Evolutionary conservation across 2,797 vertebrate species (phyloP), one percentile per base, ranked within the genome.

Genomic region (Fistularia commersonii): DNA sequence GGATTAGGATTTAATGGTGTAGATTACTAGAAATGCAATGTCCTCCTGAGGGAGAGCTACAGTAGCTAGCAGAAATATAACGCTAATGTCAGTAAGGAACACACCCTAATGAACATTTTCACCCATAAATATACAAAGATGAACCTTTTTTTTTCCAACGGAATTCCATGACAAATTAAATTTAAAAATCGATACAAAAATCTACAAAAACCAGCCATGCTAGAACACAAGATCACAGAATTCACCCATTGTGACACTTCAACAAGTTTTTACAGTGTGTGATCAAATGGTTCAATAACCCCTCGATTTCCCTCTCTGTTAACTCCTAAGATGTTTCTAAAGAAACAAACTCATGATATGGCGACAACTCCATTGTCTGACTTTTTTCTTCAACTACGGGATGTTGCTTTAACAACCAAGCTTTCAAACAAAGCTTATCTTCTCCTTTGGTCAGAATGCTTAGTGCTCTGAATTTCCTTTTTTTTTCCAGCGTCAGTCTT

Each of bases 271-370:
- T 61, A 73, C 45, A 51, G 69, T 48, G 61, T 61, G 61, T 54
- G 70, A 74, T 89, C 83, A 68, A 82, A 53, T 44, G 69, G 86
- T 56, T 87, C 82, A 74, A 88, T 88, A 85, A 35, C 39, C 75
- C 66, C 70, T 74, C 58, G 64, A 76, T 78, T 72, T 76, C 59
- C 64, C 62, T 57, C 79, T 78, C 61, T 77, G 59, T 76, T 72
- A 78, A 86, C 83, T 73, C 57, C 59, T 62, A 48, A 64, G 61
- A 52, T 47, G 51, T 64, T 74, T 73, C 14, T 66, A 70, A 51
- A 74, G 69, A 81, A 80, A 73, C 73, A 81, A 85, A 79, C 57
- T 65, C 38, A 78, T 55, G 54, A 35, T 45, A 71, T 56, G 48
- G 66, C 66, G 51, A 69, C 53, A 49, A 44, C 62, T 69, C 53